Percentiles rank a stretch among this genome's conserved stretches.
These are phyloP conservation scores for Sipha flava DNA, from an alignment of 1,140 invertebrate species.

Conservation along the genomic window DNA sequence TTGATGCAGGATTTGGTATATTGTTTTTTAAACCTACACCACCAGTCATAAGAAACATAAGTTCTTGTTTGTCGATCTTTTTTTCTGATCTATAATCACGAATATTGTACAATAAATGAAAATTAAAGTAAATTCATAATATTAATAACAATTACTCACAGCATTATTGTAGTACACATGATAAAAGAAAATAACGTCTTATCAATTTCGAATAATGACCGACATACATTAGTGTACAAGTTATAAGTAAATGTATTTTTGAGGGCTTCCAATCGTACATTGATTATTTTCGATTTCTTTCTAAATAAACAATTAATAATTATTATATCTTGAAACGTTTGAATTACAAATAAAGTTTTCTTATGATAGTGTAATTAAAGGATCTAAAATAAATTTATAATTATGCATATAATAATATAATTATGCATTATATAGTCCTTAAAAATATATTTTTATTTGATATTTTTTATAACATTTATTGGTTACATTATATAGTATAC, in stretches of 20 bases:
- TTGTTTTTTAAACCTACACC: conserved; percentile 66
- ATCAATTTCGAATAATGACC: conserved; percentile 90
- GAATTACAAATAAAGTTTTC: neutral
- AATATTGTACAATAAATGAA: neutral
- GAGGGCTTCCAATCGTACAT: conserved; percentile 63
- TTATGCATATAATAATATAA: no score
- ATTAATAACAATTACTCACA: conserved; percentile 40
- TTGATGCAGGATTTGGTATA: conserved; percentile 44
- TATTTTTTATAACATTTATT: no score
- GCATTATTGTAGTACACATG: conserved; percentile 66
- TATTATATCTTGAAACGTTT: no score
- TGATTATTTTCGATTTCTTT: conserved; percentile 65
- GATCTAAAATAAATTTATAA: no score
- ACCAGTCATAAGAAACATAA: conserved; percentile 74
- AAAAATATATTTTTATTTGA: no score
- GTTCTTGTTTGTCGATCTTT: conserved; percentile 62
- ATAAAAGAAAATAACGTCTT: conserved; percentile 88
- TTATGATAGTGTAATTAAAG: no score
- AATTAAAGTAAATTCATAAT: neutral
- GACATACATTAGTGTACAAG: conserved; percentile 80
- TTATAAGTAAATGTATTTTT: conserved; percentile 77
- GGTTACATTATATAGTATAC: no score
- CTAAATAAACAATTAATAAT: no score
- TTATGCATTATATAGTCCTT: no score
- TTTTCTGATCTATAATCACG: conserved; percentile 35